Evolutionary conservation across 2,113 vertebrate genomes (phyloP).

Genomic region (Lagenorhynchus albirostris): DNA sequence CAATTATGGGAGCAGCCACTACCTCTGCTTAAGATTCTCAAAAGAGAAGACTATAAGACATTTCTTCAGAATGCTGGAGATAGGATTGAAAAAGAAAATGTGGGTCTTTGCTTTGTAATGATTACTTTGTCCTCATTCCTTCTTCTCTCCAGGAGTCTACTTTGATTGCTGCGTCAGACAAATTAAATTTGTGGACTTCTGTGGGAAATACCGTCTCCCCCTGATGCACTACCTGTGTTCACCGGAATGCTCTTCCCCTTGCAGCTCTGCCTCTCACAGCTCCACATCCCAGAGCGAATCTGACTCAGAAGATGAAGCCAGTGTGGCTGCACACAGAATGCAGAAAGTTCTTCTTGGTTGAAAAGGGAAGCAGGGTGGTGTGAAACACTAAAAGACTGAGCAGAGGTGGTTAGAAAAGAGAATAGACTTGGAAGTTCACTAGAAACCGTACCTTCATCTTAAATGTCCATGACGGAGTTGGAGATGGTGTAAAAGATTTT

Average conservation of each 20-base stretch:
- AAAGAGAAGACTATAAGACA: not conserved
- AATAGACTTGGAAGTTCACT: slow-evolving; percentile 9
- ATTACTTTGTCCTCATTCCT: slow-evolving; percentile 51
- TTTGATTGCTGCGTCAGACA: slow-evolving; percentile 98
- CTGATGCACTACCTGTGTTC: slow-evolving; percentile 99
- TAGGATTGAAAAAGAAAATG: not conserved
- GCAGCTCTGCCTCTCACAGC: slow-evolving; percentile 95
- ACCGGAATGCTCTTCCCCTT: slow-evolving; percentile 88
- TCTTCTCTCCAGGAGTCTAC: slow-evolving; percentile 90
- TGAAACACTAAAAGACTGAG: slow-evolving; percentile 24
- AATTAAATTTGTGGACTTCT: slow-evolving; percentile 99
- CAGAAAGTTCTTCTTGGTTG: slow-evolving; percentile 98
- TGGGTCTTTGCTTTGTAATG: not conserved
- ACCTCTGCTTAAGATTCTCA: not conserved
- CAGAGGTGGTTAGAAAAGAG: not conserved
- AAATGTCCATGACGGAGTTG: not conserved
- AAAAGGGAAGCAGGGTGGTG: not conserved
- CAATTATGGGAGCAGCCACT: not conserved
- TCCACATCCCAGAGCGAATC: slow-evolving; percentile 96
- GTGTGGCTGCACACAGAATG: slow-evolving; percentile 91
- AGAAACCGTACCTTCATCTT: not conserved
- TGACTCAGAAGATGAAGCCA: slow-evolving; percentile 94
- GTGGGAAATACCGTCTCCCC: slow-evolving; percentile 97
- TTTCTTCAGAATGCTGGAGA: not conserved
- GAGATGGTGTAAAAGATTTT: not conserved